Evolutionary conservation across 2,113 vertebrate species (phyloP).

Genomic region (Apeltes quadracus): DNA sequence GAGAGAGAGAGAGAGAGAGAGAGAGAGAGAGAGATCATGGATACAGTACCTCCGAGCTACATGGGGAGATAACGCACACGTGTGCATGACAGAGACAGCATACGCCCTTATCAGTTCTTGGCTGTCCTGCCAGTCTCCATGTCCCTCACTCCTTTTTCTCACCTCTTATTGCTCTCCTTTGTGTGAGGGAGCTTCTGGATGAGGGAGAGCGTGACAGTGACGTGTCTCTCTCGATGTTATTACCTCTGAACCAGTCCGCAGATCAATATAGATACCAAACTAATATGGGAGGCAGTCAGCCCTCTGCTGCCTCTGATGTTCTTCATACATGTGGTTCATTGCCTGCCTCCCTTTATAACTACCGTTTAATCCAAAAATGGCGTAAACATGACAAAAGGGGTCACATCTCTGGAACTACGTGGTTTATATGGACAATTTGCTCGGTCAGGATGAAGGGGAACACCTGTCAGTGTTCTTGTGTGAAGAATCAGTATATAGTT

Average conservation of each 20-base stretch:
- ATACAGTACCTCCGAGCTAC: conserved; percentile 34
- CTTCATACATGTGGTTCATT: background rate
- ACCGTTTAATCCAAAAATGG: background rate
- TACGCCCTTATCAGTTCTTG: conserved; percentile 9
- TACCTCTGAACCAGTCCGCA: conserved; percentile 24
- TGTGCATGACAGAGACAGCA: background rate
- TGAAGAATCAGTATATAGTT: too few relatives aligned
- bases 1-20: background rate
- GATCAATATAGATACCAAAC: conserved; percentile 57
- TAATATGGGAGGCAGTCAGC: conserved; percentile 33
- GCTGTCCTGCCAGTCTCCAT: conserved; percentile 16
- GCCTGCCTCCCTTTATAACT: background rate
- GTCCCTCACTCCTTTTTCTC: conserved; percentile 13
- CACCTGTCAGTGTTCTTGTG: too few relatives aligned
- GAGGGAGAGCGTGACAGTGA: conserved; percentile 23
- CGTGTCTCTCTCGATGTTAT: conserved; percentile 45
- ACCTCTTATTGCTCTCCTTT: conserved; percentile 63
- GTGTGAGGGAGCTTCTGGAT: conserved; percentile 42
- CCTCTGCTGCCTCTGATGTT: conserved; percentile 38
- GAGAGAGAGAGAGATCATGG: conserved; percentile 15
- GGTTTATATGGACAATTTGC: too few relatives aligned
- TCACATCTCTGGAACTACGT: too few relatives aligned
- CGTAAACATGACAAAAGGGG: too few relatives aligned
- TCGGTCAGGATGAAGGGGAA: too few relatives aligned
- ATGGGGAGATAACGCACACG: conserved; percentile 18